Evolutionary conservation across 2,113 vertebrate genomes (phyloP).

Genomic region (Megaceryle torquata): DNA sequence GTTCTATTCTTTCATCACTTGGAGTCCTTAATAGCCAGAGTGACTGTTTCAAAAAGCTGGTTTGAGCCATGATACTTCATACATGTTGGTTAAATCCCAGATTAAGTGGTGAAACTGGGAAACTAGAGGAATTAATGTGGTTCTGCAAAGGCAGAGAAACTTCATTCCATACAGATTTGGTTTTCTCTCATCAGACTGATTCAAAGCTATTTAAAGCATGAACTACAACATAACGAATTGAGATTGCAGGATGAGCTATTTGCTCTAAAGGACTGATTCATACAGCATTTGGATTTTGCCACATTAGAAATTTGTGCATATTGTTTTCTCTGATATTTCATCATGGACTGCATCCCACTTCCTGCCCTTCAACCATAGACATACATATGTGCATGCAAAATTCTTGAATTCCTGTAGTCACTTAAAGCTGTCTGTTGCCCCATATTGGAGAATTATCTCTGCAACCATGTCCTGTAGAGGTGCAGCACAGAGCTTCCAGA

Average conservation of each 20-base stretch:
- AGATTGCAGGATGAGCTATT: neutral
- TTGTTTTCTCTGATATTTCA: neutral
- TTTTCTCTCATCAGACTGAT: neutral
- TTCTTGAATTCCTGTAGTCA: neutral
- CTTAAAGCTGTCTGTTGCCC: neutral
- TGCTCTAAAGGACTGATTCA: neutral
- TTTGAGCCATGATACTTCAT: neutral
- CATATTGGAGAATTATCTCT: neutral
- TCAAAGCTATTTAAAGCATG: neutral
- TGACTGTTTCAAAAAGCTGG: neutral
- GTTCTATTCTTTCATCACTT: neutral
- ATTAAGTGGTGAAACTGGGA: neutral
- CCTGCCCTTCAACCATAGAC: neutral
- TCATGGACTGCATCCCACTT: neutral
- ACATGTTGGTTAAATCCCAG: neutral
- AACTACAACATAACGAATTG: neutral
- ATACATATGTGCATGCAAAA: fast-evolving
- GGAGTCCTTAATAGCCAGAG: neutral
- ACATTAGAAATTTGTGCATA: neutral
- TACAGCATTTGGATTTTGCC: neutral
- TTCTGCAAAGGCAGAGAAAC: neutral
- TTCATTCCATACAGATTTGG: neutral
- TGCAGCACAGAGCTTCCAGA: neutral
- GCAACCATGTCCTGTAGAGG: fast-evolving
- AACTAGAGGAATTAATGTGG: neutral